Base-by-base conservation (phyloP, 2,113 vertebrate genomes). In the Melanotaenia duboulayi region DNA sequence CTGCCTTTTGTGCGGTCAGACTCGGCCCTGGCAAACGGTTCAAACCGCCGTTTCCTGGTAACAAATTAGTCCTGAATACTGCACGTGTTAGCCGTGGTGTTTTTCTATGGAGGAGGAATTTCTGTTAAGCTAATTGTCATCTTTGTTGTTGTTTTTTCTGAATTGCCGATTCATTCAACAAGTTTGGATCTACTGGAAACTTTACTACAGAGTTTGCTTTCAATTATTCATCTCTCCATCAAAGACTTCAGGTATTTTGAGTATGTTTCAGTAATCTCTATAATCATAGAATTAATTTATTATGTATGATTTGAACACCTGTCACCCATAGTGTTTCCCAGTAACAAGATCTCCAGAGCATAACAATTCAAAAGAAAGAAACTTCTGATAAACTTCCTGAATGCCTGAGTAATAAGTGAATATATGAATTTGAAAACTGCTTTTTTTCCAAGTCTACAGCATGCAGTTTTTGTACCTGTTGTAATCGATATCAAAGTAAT, bases 1-100 rank as follows among this genome's bases (percentile, higher is more conserved):
- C 69, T 22, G 32, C 32, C 56, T 48, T 84, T 71, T 78, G 75
- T 81, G 77, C 1, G 19, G 75, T 73, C 66, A 13, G 24, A 40
- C 57, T 65, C 35, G 17, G 52, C 69, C 25, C 50, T 56, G 37
- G 58, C 42, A 37, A 72, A 37, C n/a, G 7, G n/a, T 48, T 62
- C 32, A 22, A 54, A 19, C 52, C 37, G 54, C 46, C 6, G 24
- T 37, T 80, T 78, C 60, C 62, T 75, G 49, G 22, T 7, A 16
- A 32, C 10, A 20, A n/a, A 23, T 40, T 7, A 59, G 11, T 54
- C 52, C 28, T 40, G 10, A 10, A 16, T 16, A 37, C 64, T 62
- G 51, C 48, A 63, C 59, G 23, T 25, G 52, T 67, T 73, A 20
- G 39, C 22, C 7, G 58, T 9, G 1, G 16, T 12, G 19, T 5